A percentile compares a stretch with the other conserved stretches of the same genome.
phyloP scores from a whole-genome alignment of 2,113 vertebrate species.

The Irena cyanogastra region DNA sequence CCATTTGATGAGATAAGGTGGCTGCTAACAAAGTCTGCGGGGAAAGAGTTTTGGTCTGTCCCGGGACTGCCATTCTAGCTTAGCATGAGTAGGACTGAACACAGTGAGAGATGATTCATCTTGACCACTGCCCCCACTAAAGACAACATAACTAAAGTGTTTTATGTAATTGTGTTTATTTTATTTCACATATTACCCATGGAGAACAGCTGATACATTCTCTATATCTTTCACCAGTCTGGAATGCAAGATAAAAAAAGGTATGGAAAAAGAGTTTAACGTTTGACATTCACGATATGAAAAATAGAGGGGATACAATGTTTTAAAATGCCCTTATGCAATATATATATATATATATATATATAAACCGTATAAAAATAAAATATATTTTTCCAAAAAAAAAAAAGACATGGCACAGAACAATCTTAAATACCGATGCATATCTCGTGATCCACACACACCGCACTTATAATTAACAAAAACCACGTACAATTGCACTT shows the following conservation, averaged over 20 bases:
- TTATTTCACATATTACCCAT: conserved; percentile 75
- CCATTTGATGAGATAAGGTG: not conserved
- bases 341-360: conserved; percentile 54
- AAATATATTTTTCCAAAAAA: conserved; percentile 78
- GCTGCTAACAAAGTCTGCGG: not conserved
- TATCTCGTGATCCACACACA: conserved; percentile 79
- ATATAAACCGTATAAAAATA: conserved; percentile 94
- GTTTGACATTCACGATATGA: conserved; percentile 75
- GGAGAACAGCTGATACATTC: conserved; percentile 81
- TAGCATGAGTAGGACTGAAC: not conserved
- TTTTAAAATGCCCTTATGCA: conserved; percentile 92
- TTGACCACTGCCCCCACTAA: not conserved
- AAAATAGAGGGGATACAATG: conserved; percentile 77
- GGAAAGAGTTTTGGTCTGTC: not conserved
- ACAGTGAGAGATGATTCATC: not conserved
- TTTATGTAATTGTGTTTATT: conserved; percentile 59
- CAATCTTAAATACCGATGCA: conserved; percentile 87
- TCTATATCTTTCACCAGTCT: conserved; percentile 73
- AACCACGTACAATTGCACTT: conserved; percentile 87
- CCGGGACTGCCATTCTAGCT: not conserved
- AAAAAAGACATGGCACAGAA: conserved; percentile 72
- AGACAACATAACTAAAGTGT: not conserved
- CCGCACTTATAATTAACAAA: conserved; percentile 66
- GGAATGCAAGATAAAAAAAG: conserved; percentile 57
- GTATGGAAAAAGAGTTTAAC: conserved; percentile 67